phyloP scores from a whole-genome alignment of 1,140 invertebrate genomes.

The Drosophila jambulina region DNA sequence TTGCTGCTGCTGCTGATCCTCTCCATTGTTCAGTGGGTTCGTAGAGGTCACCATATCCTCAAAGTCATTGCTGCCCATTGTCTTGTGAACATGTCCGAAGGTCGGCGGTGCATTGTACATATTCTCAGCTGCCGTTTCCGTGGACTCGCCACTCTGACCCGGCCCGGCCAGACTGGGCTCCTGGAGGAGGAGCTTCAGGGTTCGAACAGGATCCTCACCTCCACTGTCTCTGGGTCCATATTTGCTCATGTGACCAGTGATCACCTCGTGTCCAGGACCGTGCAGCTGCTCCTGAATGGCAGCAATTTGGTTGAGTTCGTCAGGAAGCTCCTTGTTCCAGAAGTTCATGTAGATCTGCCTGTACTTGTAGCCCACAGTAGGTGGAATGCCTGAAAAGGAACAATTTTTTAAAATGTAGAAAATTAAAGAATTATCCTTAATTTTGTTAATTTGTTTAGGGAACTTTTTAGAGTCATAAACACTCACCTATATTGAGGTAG shows the following conservation, averaged over 20 bases:
- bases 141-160: conserved; percentile 38
- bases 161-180: conserved; percentile 41
- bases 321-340: conserved; percentile 90
- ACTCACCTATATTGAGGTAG: conserved; percentile 91
- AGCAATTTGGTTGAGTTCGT: conserved; percentile 86
- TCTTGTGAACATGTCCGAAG: conserved; percentile 65
- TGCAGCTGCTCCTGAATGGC: conserved; percentile 75
- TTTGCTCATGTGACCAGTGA: conserved; percentile 83
- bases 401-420: background rate
- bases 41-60: conserved; percentile 34
- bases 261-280: conserved; percentile 63
- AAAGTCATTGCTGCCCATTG: conserved; percentile 27
- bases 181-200: conserved; percentile 74
- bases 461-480: too few species aligned
- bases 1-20: conserved; percentile 12
- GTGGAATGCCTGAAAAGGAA: conserved; percentile 51
- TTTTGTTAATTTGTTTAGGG: too few species aligned
- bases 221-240: conserved; percentile 73
- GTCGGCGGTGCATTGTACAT: conserved; percentile 85
- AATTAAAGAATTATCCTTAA: too few species aligned
- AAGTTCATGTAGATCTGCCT: conserved; percentile 89
- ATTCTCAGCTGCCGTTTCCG: conserved; percentile 69
- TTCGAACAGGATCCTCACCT: conserved; percentile 76
- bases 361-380: conserved; percentile 88
- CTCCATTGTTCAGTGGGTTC: background rate